A percentile compares a stretch with the other conserved stretches of the same genome.
phyloP scores from a whole-genome alignment of 2,113 vertebrate species.

The Psittacara wagleri region DNA sequence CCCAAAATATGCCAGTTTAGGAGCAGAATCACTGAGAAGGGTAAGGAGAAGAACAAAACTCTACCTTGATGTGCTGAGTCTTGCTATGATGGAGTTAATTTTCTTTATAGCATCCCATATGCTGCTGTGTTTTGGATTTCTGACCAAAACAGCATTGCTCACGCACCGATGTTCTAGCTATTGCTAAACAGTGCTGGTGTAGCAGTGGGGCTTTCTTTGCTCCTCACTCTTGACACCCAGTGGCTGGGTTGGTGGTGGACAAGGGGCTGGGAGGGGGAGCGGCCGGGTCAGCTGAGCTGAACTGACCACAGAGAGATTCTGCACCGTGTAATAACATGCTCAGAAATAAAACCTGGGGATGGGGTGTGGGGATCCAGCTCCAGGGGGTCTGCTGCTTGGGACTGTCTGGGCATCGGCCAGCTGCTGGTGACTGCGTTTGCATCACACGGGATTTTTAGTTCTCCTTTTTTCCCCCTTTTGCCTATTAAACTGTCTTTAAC shows the following conservation, averaged over 20 bases:
- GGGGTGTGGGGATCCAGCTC: not conserved
- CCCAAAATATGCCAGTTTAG: not conserved
- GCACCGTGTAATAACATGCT: not conserved
- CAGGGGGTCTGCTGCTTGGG: not conserved
- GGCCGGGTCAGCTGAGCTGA: not conserved
- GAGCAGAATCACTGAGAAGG: not conserved
- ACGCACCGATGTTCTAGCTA: accelerated
- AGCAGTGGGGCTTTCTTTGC: not conserved
- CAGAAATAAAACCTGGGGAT: not conserved
- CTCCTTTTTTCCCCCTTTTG: not conserved
- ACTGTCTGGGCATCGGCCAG: not conserved
- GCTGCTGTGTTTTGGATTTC: not conserved
- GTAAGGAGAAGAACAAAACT: not conserved
- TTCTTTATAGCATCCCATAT: not conserved
- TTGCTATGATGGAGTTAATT: not conserved
- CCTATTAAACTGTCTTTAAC: not conserved
- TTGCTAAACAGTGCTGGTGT: not conserved
- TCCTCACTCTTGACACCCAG: not conserved
- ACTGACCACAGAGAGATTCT: not conserved
- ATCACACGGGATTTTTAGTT: not conserved
- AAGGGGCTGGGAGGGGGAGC: not conserved
- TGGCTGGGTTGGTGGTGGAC: not conserved
- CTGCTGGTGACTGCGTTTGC: not conserved
- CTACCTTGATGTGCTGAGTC: not conserved
- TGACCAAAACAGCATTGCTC: accelerated